Evolutionary conservation across 2,113 vertebrate genomes (phyloP).

Genomic region (Bagarius yarrelli): DNA sequence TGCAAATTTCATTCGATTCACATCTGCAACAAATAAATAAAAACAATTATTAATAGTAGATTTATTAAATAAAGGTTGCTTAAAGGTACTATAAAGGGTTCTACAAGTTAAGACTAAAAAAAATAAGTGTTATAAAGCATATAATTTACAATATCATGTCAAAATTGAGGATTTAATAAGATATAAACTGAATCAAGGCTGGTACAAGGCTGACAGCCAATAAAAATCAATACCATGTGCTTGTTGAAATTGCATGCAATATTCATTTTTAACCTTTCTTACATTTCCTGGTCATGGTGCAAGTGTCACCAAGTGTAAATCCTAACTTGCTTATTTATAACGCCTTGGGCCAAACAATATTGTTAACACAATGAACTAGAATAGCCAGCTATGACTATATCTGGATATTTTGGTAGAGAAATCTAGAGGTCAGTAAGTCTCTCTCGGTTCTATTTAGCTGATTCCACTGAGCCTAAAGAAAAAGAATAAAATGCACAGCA

Average conservation of each 20-base stretch:
- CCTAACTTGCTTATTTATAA: neutral
- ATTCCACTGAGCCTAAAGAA: neutral
- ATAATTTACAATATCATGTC: neutral
- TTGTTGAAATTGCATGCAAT: slow-evolving; percentile 33
- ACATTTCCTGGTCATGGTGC: neutral
- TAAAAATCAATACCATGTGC: neutral
- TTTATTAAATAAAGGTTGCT: neutral
- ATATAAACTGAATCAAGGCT: neutral
- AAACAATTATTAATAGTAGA: neutral
- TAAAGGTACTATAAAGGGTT: too few relatives aligned
- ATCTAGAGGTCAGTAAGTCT: neutral
- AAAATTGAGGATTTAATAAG: neutral
- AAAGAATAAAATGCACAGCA: neutral
- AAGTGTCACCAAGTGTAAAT: neutral
- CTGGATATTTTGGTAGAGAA: neutral
- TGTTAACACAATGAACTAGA: neutral
- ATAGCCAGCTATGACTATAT: neutral
- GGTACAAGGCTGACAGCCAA: neutral
- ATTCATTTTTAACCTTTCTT: slow-evolving; percentile 21
- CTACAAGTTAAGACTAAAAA: too few relatives aligned
- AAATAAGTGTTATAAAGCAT: neutral
- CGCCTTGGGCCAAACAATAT: neutral
- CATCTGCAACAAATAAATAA: neutral
- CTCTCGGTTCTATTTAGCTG: neutral
- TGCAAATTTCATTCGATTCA: neutral